Conservation (phyloP, 2,113 vertebrate genomes). For the Eclectus roratus region DNA sequence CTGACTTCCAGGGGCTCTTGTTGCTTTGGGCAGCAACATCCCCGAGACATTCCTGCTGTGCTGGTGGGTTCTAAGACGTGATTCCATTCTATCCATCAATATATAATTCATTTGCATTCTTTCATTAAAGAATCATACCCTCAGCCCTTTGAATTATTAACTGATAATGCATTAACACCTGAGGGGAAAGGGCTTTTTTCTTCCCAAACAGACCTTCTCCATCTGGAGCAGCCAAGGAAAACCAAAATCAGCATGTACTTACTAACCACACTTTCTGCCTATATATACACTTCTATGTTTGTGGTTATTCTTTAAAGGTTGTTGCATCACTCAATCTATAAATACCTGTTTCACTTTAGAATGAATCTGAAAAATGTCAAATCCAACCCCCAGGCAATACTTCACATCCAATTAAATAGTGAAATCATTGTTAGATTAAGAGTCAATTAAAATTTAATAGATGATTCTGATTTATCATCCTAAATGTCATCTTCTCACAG, state of each 20-base stretch:
- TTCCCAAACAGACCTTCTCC: background rate
- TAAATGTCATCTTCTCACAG: background rate
- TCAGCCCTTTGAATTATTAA: background rate
- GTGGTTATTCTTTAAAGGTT: background rate
- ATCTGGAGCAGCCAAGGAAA: background rate
- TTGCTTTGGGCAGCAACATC: background rate
- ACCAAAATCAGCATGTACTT: background rate
- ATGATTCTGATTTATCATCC: background rate
- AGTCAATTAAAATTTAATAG: slow-evolving; percentile 2
- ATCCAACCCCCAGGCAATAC: background rate
- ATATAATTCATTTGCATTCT: background rate
- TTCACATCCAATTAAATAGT: background rate
- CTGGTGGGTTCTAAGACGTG: background rate
- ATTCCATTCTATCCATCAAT: background rate
- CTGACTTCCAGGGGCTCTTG: background rate
- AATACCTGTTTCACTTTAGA: background rate
- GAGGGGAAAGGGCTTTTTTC: background rate
- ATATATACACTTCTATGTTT: background rate
- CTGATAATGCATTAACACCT: background rate
- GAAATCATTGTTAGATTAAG: background rate
- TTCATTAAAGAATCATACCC: background rate
- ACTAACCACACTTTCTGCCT: background rate
- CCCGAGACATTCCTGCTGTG: background rate
- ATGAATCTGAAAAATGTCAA: background rate
- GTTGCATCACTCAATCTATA: background rate